Conservation (phyloP, 2,888 invertebrate genomes). For the Carpatolechia fugitivella region DNA sequence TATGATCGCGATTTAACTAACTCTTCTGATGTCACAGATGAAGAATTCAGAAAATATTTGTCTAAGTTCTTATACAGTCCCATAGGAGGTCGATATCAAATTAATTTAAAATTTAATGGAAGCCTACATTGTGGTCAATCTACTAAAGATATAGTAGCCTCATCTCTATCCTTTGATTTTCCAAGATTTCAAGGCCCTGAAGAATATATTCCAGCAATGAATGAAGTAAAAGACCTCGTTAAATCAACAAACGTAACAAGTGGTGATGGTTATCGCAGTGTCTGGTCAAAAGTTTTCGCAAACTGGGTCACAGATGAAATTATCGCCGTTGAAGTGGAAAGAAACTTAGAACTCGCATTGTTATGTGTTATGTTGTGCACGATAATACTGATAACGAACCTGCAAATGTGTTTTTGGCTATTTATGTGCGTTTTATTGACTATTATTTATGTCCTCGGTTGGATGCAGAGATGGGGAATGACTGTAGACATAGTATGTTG, state of each 20-base stretch:
- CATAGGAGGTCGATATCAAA: conserved; percentile 83
- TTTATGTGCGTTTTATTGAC: conserved; percentile 86
- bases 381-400: conserved; percentile 85
- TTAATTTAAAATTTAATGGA: conserved; percentile 82
- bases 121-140: conserved; percentile 81
- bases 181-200: conserved; percentile 79
- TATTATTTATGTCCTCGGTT: conserved; percentile 86
- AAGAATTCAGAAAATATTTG: conserved; percentile 80
- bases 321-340: conserved; percentile 85
- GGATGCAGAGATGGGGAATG: conserved; percentile 89
- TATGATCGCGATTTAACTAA: conserved; percentile 75
- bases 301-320: conserved; percentile 89
- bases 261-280: conserved; percentile 81
- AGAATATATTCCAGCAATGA: conserved; percentile 87
- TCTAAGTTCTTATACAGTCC: conserved; percentile 86
- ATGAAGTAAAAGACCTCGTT: conserved; percentile 78
- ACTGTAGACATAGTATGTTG: conserved; percentile 91
- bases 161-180: conserved; percentile 83
- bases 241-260: conserved; percentile 78
- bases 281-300: conserved; percentile 86
- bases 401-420: conserved; percentile 88
- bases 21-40: conserved; percentile 62
- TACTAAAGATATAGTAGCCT: conserved; percentile 78
- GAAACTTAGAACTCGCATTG: conserved; percentile 87
- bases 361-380: conserved; percentile 90